A percentile compares a stretch with the other conserved stretches of the same genome.
Evolutionary conservation across 2,888 invertebrate genomes (phyloP).

Genomic region (Heliconius ethilla): DNA sequence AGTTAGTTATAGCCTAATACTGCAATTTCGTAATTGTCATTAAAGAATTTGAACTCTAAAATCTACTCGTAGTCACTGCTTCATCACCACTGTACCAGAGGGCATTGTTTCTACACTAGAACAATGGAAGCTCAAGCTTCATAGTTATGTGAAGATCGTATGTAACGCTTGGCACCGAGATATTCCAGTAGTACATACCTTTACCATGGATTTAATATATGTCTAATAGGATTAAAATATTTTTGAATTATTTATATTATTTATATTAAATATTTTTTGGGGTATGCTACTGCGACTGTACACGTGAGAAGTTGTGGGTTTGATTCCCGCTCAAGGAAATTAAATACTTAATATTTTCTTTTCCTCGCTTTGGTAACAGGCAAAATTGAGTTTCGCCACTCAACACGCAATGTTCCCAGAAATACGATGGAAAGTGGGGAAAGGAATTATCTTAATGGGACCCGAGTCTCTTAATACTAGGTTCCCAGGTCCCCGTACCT

Average conservation of each 20-base stretch:
- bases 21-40: neutral
- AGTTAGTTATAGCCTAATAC: too few species aligned
- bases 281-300: too few species aligned
- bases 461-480: neutral
- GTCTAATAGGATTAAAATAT: neutral
- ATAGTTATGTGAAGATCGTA: conserved; percentile 11
- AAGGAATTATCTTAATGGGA: neutral
- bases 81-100: neutral
- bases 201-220: neutral
- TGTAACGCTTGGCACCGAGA: conserved; percentile 5
- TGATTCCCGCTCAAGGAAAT: neutral
- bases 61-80: neutral
- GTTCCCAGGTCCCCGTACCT: neutral
- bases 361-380: neutral
- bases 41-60: neutral
- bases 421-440: neutral
- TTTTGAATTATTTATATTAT: neutral
- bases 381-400: neutral
- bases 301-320: neutral
- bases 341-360: neutral
- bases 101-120: neutral
- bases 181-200: conserved; percentile 17
- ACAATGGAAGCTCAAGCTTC: conserved; percentile 5
- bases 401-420: neutral
- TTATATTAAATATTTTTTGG: neutral